Conservation (phyloP, 2,888 invertebrate species). For the Andrena camellia region DNA sequence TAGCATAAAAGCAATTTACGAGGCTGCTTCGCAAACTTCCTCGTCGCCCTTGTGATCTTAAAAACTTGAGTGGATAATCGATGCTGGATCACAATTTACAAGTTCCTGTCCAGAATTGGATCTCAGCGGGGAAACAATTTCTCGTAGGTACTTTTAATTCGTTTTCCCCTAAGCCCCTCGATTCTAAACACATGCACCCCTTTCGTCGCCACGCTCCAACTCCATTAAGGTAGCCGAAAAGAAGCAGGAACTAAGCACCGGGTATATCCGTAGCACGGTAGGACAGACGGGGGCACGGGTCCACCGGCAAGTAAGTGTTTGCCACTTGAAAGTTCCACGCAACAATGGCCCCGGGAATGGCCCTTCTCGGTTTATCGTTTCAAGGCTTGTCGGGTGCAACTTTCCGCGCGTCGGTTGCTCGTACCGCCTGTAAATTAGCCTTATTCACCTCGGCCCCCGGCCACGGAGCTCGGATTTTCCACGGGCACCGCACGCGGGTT, state of each 20-base stretch:
- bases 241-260: not conserved
- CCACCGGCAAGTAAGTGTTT: constrained; percentile 34
- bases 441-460: constrained; percentile 31
- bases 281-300: not conserved
- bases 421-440: constrained; percentile 44
- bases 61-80: no score
- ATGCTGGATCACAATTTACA: no score
- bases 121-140: no score
- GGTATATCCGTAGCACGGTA: not conserved
- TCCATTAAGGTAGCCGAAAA: not conserved
- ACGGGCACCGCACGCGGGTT: constrained; percentile 17
- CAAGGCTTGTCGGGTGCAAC: constrained; percentile 15
- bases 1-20: not conserved
- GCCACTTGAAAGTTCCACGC: constrained; percentile 28
- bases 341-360: constrained; percentile 16
- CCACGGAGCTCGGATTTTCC: constrained; percentile 24
- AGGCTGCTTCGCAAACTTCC: no score
- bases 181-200: no score
- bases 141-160: no score
- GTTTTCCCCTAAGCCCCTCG: no score
- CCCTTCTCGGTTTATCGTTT: constrained; percentile 31
- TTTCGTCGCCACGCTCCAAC: no score
- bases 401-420: constrained; percentile 6
- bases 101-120: no score
- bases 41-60: no score